Percentiles rank a stretch among this genome's conserved stretches.
Evolutionary conservation across 2,797 vertebrate species (phyloP).

Genomic region (Micropoecilia bifurca): DNA sequence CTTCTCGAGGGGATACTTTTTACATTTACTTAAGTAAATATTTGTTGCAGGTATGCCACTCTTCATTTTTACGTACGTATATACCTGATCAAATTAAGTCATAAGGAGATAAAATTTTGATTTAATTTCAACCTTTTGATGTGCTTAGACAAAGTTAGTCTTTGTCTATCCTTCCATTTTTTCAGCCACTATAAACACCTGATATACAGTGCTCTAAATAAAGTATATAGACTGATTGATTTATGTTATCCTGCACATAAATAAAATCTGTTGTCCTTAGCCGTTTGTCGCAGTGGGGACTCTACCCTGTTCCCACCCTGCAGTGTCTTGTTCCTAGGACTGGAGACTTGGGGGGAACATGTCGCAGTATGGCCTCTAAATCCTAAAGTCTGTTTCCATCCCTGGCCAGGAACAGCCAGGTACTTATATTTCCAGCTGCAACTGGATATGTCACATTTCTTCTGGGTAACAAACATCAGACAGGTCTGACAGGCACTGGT

Average conservation of each 20-base stretch:
- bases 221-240: neutral
- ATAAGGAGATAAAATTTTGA: neutral
- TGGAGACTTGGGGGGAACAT: constrained; percentile 21
- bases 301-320: constrained; percentile 34
- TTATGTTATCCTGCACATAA: neutral
- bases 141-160: neutral
- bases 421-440: constrained; percentile 68
- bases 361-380: constrained; percentile 56
- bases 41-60: too few species aligned
- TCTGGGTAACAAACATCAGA: constrained; percentile 68
- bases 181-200: neutral
- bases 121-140: neutral
- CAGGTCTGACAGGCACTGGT: constrained; percentile 44
- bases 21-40: too few species aligned
- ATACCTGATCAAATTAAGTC: neutral
- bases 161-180: neutral
- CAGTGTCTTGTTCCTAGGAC: constrained; percentile 31
- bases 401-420: constrained; percentile 45
- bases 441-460: constrained; percentile 68
- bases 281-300: constrained; percentile 23
- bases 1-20: neutral
- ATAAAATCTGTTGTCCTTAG: constrained; percentile 17
- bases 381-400: constrained; percentile 58
- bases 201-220: neutral
- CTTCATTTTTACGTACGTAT: too few species aligned